phyloP scores from a whole-genome alignment of 2,888 invertebrate species.

The Hipparchia sbordonii region DNA sequence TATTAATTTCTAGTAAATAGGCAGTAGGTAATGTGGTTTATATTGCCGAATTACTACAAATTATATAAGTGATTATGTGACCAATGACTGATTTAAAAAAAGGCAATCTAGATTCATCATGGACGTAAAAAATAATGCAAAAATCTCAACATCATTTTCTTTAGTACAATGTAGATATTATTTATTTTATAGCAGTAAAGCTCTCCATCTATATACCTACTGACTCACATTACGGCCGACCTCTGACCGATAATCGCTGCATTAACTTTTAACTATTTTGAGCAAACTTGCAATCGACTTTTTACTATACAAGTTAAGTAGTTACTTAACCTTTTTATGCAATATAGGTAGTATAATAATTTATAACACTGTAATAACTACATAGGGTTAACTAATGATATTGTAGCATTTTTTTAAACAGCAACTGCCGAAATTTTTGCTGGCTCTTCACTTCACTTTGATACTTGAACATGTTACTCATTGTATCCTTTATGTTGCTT shows the following conservation, averaged over 20 bases:
- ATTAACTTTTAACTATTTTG: background rate
- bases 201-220: background rate
- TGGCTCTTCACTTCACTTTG: too few species aligned
- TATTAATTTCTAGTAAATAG: too few species aligned
- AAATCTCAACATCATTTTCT: background rate
- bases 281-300: background rate
- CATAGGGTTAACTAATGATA: too few species aligned
- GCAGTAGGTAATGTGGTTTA: too few species aligned
- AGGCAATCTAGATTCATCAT: background rate
- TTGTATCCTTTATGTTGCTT: conserved; percentile 8
- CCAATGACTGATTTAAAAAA: background rate
- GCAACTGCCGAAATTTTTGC: too few species aligned
- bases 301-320: too few species aligned
- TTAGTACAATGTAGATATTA: background rate
- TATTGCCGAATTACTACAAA: too few species aligned
- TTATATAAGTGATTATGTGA: too few species aligned
- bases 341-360: too few species aligned
- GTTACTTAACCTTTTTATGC: too few species aligned
- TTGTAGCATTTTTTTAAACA: too few species aligned
- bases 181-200: background rate
- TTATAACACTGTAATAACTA: too few species aligned
- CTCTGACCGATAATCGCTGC: background rate
- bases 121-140: background rate
- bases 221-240: background rate
- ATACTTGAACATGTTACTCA: background rate